Conservation (phyloP, 2,113 vertebrate species). For the Pseudonaja textilis region DNA sequence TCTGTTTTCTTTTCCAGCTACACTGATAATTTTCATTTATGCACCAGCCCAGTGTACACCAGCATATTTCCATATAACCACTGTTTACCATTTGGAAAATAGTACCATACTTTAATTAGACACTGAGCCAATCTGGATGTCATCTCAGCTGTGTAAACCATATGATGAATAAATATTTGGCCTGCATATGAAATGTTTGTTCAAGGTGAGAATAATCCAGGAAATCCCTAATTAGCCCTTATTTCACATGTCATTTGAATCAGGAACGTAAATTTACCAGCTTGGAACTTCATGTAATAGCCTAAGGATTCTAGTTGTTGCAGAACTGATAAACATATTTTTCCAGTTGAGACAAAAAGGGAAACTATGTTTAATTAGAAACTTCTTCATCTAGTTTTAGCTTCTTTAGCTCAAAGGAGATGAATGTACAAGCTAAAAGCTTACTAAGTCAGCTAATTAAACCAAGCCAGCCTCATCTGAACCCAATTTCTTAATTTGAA, state of each 20-base stretch:
- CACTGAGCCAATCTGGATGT: not conserved
- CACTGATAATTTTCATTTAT: not conserved
- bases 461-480: not conserved
- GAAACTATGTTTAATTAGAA: not conserved
- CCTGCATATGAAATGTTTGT: not conserved
- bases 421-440: not conserved
- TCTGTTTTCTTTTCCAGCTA: not conserved
- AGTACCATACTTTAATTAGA: not conserved
- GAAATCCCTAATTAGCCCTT: not conserved
- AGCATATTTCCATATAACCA: not conserved
- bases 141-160: not conserved
- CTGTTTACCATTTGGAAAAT: not conserved
- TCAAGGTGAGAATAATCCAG: not conserved
- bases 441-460: not conserved
- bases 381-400: not conserved
- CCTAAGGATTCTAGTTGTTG: not conserved
- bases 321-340: not conserved
- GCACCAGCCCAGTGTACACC: not conserved
- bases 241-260: not conserved
- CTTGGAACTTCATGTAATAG: not conserved
- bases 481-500: not conserved
- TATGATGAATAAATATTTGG: not conserved
- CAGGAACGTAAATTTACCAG: not conserved
- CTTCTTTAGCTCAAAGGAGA: not conserved
- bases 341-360: not conserved